Evolutionary conservation across 2,888 invertebrate genomes (phyloP).

Genomic region (Drosophila fungiperda): DNA sequence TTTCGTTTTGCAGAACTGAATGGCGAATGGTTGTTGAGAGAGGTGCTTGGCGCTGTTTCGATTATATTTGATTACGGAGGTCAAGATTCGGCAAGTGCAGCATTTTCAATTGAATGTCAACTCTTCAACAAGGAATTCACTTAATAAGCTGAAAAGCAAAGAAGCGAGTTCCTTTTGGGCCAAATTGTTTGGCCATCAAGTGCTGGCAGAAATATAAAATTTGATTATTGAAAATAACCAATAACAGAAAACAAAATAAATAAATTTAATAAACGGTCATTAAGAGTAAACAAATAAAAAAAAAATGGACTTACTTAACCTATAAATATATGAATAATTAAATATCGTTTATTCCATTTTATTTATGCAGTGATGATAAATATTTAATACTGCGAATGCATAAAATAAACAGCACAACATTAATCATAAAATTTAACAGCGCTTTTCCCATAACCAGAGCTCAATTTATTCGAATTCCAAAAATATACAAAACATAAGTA

Average conservation of each 20-base stretch:
- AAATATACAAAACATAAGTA: not conserved
- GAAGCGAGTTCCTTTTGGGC: not conserved
- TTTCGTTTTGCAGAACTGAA: constrained; percentile 42
- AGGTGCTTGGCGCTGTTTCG: constrained; percentile 54
- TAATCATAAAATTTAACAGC: not conserved
- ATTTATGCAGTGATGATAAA: not conserved
- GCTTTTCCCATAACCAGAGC: not conserved
- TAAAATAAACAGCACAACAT: not conserved
- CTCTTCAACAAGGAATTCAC: constrained; percentile 23
- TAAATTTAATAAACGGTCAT: not conserved
- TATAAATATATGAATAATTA: not conserved
- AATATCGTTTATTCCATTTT: not conserved
- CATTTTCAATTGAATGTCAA: constrained; percentile 21
- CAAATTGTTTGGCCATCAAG: not conserved
- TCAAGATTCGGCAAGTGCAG: constrained; percentile 45
- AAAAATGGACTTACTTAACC: too few species aligned
- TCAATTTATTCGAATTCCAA: not conserved
- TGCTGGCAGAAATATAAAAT: not conserved
- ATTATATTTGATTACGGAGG: constrained; percentile 56
- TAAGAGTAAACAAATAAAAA: not conserved
- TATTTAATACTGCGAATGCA: not conserved
- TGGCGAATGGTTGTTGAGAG: constrained; percentile 42
- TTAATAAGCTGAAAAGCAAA: constrained; percentile 29
- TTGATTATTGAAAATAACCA: not conserved
- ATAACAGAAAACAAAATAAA: not conserved